phyloP scores from a whole-genome alignment of 2,888 invertebrate species.

The Eupithecia abbreviata region DNA sequence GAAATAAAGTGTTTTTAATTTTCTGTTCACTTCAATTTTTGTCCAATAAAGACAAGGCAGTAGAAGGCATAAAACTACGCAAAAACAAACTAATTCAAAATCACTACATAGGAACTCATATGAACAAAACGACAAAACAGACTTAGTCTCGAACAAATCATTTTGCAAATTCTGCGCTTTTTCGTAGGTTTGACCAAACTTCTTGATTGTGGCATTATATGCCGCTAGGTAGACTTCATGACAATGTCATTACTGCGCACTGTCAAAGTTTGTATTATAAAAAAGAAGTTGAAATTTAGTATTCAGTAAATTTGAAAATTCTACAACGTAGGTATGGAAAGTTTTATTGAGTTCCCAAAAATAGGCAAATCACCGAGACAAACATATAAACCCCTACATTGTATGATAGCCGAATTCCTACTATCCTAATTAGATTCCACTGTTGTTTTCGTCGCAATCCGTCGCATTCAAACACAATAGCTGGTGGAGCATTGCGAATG shows the following conservation, averaged over 20 bases:
- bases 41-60: not conserved
- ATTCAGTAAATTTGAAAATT: no score
- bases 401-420: not conserved
- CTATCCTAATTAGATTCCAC: conserved; percentile 8
- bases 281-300: no score
- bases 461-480: not conserved
- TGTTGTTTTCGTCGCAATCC: not conserved
- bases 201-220: no score
- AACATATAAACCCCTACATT: not conserved
- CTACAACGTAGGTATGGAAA: no score
- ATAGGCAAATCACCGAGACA: no score
- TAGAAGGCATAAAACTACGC: not conserved
- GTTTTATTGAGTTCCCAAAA: no score
- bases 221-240: no score
- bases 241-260: no score
- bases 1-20: no score
- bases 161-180: not conserved
- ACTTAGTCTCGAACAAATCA: not conserved
- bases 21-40: no score
- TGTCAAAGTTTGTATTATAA: no score
- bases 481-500: not conserved
- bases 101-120: not conserved
- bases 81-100: not conserved
- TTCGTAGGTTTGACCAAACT: no score
- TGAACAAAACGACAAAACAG: not conserved